These are phyloP conservation scores for Todus mexicanus DNA, from an alignment of 2,797 vertebrate genomes.

Conservation along the genomic window DNA sequence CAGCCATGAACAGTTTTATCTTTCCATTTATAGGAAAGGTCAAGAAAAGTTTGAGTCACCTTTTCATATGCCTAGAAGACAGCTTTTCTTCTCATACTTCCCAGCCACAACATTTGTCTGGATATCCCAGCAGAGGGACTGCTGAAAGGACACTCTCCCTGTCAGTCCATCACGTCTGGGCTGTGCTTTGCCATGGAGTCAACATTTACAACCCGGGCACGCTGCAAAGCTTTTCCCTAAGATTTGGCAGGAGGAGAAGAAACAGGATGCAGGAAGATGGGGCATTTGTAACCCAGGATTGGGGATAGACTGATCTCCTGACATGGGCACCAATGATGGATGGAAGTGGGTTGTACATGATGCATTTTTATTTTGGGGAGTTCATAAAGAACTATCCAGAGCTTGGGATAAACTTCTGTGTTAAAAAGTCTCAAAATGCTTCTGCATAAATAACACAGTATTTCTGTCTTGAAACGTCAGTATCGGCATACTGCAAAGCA, in stretches of 20 bases:
- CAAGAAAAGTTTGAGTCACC: not conserved
- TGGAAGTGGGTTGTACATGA: not conserved
- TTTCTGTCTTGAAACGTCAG: not conserved
- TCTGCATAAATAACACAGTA: not conserved
- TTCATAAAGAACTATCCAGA: not conserved
- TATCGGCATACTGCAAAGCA: not conserved
- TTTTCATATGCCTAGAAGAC: not conserved
- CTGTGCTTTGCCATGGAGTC: not conserved
- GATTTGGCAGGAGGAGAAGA: not conserved
- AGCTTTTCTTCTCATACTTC: not conserved
- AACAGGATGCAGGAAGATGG: not conserved
- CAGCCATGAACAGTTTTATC: not conserved
- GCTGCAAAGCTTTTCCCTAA: not conserved
- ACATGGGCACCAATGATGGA: not conserved
- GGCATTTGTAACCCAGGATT: not conserved
- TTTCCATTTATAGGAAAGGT: conserved; percentile 40
- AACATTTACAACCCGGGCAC: not conserved
- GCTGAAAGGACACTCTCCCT: not conserved
- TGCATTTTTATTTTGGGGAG: not conserved
- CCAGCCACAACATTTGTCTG: conserved; percentile 24
- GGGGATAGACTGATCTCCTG: not conserved
- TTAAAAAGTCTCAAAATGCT: not conserved
- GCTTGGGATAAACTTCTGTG: not conserved
- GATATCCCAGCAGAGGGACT: not conserved
- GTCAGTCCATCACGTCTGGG: not conserved